These are phyloP conservation scores for Thalassarche chlororhynchos DNA, from an alignment of 2,113 vertebrate species.

Conservation along the genomic window DNA sequence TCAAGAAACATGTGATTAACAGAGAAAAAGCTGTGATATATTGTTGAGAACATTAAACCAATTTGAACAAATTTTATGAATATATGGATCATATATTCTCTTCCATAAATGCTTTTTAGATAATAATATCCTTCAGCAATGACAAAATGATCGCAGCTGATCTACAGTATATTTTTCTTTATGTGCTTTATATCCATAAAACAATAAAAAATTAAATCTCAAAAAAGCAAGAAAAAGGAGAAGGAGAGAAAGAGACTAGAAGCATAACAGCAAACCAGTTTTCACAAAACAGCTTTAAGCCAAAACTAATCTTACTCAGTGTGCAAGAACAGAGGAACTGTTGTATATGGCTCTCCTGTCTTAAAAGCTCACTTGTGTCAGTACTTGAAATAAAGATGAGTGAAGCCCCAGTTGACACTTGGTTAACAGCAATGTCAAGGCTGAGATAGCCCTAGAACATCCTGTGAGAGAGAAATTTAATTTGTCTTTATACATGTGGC, in stretches of 20 bases:
- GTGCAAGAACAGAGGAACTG: neutral
- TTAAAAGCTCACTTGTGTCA: neutral
- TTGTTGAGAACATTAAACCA: constrained; percentile 15
- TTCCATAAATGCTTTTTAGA: constrained; percentile 32
- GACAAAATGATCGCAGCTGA: constrained; percentile 33
- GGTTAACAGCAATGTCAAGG: neutral
- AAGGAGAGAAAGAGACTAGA: neutral
- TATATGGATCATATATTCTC: constrained; percentile 48
- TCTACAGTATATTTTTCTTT: constrained; percentile 7
- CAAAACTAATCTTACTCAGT: neutral
- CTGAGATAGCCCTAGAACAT: neutral
- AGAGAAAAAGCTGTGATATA: constrained; percentile 14
- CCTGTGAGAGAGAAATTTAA: neutral
- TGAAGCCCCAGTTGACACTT: accelerated
- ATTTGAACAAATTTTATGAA: constrained; percentile 49
- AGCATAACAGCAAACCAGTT: neutral
- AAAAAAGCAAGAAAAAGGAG: neutral
- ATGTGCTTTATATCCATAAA: neutral
- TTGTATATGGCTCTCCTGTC: neutral
- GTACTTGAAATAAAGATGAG: neutral
- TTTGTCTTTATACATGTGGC: neutral
- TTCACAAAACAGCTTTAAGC: neutral
- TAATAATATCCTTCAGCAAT: constrained; percentile 50
- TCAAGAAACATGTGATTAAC: constrained; percentile 9
- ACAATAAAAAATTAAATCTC: neutral